Percentiles rank a stretch among this genome's conserved stretches.
Conservation (phyloP, 1,140 invertebrate genomes). For the Condylostylus longicornis region DNA sequence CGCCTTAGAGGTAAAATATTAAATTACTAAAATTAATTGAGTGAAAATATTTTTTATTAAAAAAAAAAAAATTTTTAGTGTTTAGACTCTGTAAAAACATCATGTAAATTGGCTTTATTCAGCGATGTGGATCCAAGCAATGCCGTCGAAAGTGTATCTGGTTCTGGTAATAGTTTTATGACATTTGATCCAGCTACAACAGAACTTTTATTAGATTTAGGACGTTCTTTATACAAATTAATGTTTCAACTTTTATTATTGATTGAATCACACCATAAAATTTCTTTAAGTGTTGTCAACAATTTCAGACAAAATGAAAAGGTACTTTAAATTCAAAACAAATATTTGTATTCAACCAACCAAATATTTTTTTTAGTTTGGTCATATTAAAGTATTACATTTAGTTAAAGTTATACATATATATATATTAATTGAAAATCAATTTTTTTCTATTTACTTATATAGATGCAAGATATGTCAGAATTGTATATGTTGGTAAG, state of each 20-base stretch:
- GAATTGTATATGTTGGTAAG: constrained; percentile 27
- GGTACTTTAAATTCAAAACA: constrained; percentile 12
- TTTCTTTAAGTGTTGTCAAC: constrained; percentile 46
- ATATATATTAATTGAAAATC: not conserved
- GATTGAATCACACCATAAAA: constrained; percentile 83
- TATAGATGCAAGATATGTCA: constrained; percentile 30
- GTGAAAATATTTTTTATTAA: too few species aligned
- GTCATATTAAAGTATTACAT: not conserved
- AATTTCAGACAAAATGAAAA: constrained; percentile 30
- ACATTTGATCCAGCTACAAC: constrained; percentile 28
- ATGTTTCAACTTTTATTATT: constrained; percentile 85
- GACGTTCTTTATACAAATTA: constrained; percentile 74
- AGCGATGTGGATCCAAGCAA: constrained; percentile 41
- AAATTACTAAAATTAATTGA: too few species aligned
- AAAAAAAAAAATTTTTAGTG: constrained; percentile 47
- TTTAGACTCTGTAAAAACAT: constrained; percentile 55
- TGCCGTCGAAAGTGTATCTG: constrained; percentile 37
- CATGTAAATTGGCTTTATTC: constrained; percentile 54
- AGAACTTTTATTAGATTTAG: constrained; percentile 55
- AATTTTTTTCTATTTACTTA: not conserved
- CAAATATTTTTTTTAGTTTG: not conserved
- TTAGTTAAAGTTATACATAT: not conserved
- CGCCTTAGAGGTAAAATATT: constrained; percentile 63
- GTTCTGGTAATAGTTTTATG: constrained; percentile 25
- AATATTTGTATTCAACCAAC: not conserved